Evolutionary conservation across 2,888 invertebrate genomes (phyloP).

Genomic region (Brachycybe producta): DNA sequence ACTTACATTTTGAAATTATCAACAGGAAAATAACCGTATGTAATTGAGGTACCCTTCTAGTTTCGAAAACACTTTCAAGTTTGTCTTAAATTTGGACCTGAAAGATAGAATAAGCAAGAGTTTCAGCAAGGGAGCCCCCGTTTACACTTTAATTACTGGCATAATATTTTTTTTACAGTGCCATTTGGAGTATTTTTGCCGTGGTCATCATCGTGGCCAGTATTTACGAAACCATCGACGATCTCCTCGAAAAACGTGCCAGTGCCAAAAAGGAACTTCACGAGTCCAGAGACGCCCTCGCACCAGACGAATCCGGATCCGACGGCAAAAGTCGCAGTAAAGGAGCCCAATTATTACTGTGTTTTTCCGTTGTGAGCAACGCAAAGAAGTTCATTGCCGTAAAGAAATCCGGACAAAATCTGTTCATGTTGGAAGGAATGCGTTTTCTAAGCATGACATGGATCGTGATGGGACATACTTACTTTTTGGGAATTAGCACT

Average conservation of each 20-base stretch:
- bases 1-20: too few relatives aligned
- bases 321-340: too few relatives aligned
- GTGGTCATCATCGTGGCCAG: not conserved
- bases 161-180: not conserved
- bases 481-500: constrained; percentile 1
- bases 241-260: not conserved
- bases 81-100: too few relatives aligned
- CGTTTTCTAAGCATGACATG: constrained; percentile 44
- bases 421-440: constrained; percentile 41
- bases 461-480: constrained; percentile 44
- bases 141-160: not conserved
- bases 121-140: too few relatives aligned
- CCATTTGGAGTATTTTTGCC: constrained; percentile 1
- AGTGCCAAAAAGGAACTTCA: too few relatives aligned
- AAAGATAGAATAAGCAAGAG: too few relatives aligned
- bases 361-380: constrained; percentile 42
- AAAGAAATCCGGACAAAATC: constrained; percentile 29
- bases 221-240: not conserved
- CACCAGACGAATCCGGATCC: too few relatives aligned
- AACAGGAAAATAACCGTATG: too few relatives aligned
- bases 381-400: constrained; percentile 36
- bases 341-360: too few relatives aligned
- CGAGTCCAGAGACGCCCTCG: not conserved
- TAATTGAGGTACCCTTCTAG: too few relatives aligned
- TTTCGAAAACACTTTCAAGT: too few relatives aligned